Conservation (phyloP, 2,113 vertebrate genomes). For the Enhydra lutris region DNA sequence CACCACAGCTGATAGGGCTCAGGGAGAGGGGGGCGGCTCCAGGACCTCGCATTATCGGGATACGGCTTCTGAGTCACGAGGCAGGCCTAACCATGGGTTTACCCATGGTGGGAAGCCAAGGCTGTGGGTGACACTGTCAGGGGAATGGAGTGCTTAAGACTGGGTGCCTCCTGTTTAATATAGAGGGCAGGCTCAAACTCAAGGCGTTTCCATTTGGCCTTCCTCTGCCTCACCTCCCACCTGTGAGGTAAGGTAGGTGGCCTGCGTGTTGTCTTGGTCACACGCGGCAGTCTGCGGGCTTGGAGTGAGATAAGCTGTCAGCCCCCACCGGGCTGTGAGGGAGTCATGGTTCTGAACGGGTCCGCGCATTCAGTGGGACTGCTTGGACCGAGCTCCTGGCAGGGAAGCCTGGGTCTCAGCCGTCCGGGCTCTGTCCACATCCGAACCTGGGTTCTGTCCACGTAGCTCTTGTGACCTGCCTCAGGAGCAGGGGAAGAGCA, state of each 20-base stretch:
- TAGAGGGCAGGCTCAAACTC: not conserved
- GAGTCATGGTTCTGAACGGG: accelerated
- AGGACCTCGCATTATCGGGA: accelerated
- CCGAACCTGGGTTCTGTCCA: accelerated
- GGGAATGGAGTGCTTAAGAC: not conserved
- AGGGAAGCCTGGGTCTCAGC: not conserved
- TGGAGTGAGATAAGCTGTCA: no score
- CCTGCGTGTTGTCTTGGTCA: accelerated
- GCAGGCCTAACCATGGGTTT: not conserved
- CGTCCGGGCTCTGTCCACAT: accelerated
- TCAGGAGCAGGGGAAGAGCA: accelerated
- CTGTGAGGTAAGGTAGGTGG: accelerated
- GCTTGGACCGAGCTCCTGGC: no score
- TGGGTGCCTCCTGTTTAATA: not conserved
- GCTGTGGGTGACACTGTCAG: accelerated
- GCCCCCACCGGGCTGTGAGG: accelerated
- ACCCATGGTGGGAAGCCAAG: no score
- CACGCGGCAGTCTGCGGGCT: accelerated
- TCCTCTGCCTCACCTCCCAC: accelerated
- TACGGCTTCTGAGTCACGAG: not conserved
- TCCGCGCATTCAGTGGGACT: not conserved
- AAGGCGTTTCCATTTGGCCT: not conserved
- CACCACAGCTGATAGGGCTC: not conserved
- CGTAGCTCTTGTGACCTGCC: accelerated
- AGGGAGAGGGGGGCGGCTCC: not conserved